Base-by-base conservation (phyloP, 2,797 vertebrate genomes). In the Myripristis jacobus region DNA sequence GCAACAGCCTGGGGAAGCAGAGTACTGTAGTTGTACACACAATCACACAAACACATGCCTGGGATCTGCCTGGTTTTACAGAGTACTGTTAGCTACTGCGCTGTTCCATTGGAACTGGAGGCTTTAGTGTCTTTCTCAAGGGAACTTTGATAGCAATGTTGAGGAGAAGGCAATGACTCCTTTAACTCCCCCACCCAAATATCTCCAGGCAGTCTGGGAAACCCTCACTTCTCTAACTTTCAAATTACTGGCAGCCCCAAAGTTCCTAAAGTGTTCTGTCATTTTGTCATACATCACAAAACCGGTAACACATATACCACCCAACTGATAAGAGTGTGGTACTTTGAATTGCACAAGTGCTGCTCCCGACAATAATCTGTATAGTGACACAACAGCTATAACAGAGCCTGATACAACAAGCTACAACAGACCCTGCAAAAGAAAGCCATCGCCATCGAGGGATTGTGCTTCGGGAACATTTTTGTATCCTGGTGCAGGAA, bases 401-500 rank as follows among this genome's bases (percentile, higher is more conserved):
- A 66, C 50, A 75, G 43, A 76, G 6, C n/a, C 46, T 60, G 50
- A n/a, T n/a, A n/a, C n/a, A n/a, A n/a, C n/a, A 67, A 58, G n/a
- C 65, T 66, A 77, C 53, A 78, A 66, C 50, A 75, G 43, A 76
- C 7, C n/a, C 46, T 60, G 50, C 66, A 53, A 75, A 81, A 44
- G 15, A 59, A 70, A 76, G 43, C 44, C 27, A 29, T 58, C 46
- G 24, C 29, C 63, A 78, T 38, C 79, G 63, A 69, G 55, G 63
- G 58, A 78, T 76, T 87, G 61, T 7, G 55, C 76, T 86, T 79
- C 46, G 0, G 68, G 86, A 70, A 19, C 50, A 41, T 81, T 85
- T 85, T 80, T 29, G 61, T 68, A 76, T 82, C 77, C 75, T 72
- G 51, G 50, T 70, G 70, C 71, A 86, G 77, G 86, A 84, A 90